Conservation (phyloP, 2,113 vertebrate genomes). For the Donacobius atricapilla region DNA sequence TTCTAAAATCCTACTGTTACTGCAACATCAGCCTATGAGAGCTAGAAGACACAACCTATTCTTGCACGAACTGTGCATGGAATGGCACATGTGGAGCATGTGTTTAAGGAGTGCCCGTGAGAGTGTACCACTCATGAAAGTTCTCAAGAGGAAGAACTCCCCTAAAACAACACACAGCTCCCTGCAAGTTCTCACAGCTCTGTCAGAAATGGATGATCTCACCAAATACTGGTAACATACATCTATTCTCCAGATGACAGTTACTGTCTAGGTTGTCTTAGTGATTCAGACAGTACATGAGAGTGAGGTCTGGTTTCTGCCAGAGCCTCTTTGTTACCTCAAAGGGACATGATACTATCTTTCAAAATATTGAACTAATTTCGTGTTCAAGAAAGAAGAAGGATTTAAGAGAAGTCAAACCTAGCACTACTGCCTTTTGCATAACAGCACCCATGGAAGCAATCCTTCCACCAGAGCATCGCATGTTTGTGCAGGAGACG, state of each 20-base stretch:
- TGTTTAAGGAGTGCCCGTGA: neutral
- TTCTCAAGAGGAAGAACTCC: neutral
- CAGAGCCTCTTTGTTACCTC: neutral
- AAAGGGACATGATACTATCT: neutral
- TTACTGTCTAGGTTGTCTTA: neutral
- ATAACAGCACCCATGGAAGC: neutral
- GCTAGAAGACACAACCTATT: neutral
- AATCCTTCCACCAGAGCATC: neutral
- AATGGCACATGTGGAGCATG: neutral
- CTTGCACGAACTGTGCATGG: neutral
- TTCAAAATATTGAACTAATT: neutral
- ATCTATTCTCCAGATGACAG: neutral
- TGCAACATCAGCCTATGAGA: neutral
- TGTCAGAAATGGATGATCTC: neutral
- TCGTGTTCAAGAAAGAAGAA: neutral
- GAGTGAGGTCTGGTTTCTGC: neutral
- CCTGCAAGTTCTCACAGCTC: neutral
- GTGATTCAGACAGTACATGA: neutral
- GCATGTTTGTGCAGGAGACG: neutral
- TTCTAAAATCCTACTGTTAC: neutral
- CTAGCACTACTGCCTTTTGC: neutral
- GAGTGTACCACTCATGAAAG: neutral
- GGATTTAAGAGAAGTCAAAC: neutral
- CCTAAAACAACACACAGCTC: neutral
- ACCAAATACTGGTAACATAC: neutral